Percentiles rank a stretch among this genome's conserved stretches.
These are phyloP conservation scores for Peromyscus nudipes DNA, from an alignment of 2,797 vertebrate genomes.

Conservation along the genomic window DNA sequence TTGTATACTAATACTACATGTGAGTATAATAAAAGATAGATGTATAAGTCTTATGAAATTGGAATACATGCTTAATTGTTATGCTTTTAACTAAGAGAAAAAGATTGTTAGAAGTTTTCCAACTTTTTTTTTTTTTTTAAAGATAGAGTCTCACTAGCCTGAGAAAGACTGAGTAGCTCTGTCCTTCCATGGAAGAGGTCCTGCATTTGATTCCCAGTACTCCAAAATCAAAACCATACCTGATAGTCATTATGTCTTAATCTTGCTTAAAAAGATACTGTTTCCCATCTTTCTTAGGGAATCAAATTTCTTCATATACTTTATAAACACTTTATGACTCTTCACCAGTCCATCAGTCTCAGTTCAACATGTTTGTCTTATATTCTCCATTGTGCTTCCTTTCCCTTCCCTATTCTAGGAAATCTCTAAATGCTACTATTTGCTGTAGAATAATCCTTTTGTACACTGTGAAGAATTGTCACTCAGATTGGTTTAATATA, in stretches of 20 bases:
- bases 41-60: constrained; percentile 5
- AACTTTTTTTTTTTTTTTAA: neutral
- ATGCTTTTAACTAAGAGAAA: neutral
- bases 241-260: neutral
- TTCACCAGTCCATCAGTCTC: neutral
- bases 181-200: neutral
- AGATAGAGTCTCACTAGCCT: neutral
- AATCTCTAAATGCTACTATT: neutral
- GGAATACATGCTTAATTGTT: neutral
- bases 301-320: neutral
- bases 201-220: neutral
- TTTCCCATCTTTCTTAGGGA: neutral
- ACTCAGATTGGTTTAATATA: neutral
- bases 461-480: neutral
- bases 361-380: neutral
- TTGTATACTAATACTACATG: neutral
- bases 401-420: neutral
- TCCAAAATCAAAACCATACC: neutral
- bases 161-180: neutral
- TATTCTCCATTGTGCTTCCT: neutral
- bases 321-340: neutral
- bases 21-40: neutral
- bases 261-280: constrained; percentile 9
- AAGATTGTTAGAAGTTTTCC: neutral
- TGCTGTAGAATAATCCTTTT: neutral